These are phyloP conservation scores for Chymomyza fuscimana DNA, from an alignment of 2,888 invertebrate species.

Conservation along the genomic window DNA sequence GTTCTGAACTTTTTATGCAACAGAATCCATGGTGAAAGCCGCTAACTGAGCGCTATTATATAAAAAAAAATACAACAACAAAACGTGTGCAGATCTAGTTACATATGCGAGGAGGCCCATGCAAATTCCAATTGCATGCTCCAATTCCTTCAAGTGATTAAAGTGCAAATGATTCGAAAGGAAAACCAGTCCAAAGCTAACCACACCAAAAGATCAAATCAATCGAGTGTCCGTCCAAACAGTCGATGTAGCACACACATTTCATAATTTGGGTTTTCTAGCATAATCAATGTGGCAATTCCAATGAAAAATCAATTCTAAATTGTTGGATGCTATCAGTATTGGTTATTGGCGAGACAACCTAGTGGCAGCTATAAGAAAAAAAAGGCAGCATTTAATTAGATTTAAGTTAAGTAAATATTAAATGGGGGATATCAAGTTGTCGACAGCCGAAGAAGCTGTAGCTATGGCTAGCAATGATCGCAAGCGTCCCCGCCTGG, in stretches of 20 bases:
- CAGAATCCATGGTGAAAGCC: slow-evolving; percentile 78
- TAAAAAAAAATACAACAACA: slow-evolving; percentile 18
- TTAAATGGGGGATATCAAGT: slow-evolving; percentile 26
- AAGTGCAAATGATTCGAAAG: slow-evolving; percentile 31
- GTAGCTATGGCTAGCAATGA: not conserved
- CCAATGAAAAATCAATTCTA: slow-evolving; percentile 77
- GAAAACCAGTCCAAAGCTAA: slow-evolving; percentile 14
- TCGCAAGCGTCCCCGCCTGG: slow-evolving; percentile 50
- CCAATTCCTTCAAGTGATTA: not conserved
- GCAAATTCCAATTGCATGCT: not conserved
- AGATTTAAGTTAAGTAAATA: slow-evolving; percentile 32
- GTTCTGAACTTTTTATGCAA: slow-evolving; percentile 57
- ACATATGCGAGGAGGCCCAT: not conserved
- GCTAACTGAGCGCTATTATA: slow-evolving; percentile 53
- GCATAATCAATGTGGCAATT: slow-evolving; percentile 80
- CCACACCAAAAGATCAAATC: slow-evolving; percentile 3
- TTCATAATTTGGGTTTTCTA: slow-evolving; percentile 67
- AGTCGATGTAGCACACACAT: not conserved
- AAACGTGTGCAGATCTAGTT: not conserved
- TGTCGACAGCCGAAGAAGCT: not conserved
- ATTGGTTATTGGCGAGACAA: slow-evolving; percentile 80
- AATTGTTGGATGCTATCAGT: slow-evolving; percentile 80
- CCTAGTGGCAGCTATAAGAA: slow-evolving; percentile 62
- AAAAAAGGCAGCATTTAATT: slow-evolving; percentile 17
- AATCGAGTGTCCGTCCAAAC: slow-evolving; percentile 8